Percentiles rank a stretch among this genome's conserved stretches.
These are phyloP conservation scores for Xiphophorus birchmanni DNA, from an alignment of 2,797 vertebrate genomes.

Conservation along the genomic window DNA sequence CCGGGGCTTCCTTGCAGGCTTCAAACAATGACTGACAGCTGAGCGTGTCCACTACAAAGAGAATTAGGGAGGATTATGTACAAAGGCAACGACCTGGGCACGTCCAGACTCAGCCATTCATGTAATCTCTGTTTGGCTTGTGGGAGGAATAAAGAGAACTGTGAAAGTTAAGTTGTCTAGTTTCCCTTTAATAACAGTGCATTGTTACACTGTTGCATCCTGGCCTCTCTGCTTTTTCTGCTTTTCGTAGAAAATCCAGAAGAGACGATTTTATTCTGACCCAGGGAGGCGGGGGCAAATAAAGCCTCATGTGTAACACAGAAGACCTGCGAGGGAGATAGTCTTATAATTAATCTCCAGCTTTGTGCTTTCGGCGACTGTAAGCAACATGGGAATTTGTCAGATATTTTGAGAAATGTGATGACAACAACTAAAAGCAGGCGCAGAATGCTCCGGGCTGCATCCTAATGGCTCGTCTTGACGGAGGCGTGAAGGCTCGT, in stretches of 20 bases:
- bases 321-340: slow-evolving; percentile 23
- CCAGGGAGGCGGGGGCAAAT: slow-evolving; percentile 17
- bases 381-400: slow-evolving; percentile 43
- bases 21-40: slow-evolving; percentile 64
- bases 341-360: slow-evolving; percentile 47
- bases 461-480: slow-evolving; percentile 22
- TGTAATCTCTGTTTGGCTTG: slow-evolving; percentile 65
- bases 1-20: slow-evolving; percentile 30
- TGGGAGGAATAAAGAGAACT: slow-evolving; percentile 19
- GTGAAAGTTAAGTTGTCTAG: slow-evolving; percentile 16
- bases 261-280: slow-evolving; percentile 14
- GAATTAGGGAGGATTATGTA: slow-evolving; percentile 76
- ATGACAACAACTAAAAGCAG: slow-evolving; percentile 32
- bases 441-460: slow-evolving; percentile 32
- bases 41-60: slow-evolving; percentile 68
- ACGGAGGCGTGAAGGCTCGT: slow-evolving; percentile 28
- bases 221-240: slow-evolving; percentile 9
- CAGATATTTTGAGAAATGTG: slow-evolving; percentile 48
- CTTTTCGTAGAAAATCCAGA: slow-evolving; percentile 23
- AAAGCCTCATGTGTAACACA: slow-evolving; percentile 20
- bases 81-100: slow-evolving; percentile 58
- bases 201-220: background rate
- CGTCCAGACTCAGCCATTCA: slow-evolving; percentile 60
- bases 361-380: slow-evolving; percentile 25
- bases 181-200: slow-evolving; percentile 20